Evolutionary conservation across 1,140 invertebrate species (phyloP), one percentile per base, ranked within the genome.

Genomic region (Rhyacophila brunnea): DNA sequence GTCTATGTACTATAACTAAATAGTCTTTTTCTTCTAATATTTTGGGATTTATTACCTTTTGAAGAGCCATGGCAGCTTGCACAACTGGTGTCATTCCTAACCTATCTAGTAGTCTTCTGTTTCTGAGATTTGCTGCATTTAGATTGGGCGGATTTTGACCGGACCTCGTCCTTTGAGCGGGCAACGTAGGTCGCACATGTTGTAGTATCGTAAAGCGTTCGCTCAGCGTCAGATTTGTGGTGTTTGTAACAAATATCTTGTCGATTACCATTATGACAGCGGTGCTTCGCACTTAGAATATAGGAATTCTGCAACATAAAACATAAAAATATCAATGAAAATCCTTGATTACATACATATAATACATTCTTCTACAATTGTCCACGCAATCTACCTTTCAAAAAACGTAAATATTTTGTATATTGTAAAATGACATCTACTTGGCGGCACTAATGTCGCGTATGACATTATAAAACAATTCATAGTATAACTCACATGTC

Each of bases 161-260:
- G 13, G 34, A 9, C 50, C 52, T 19, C 18, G 40, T 34, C 28
- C 58, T 53, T 11, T 44, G 58, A 3, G 42, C 40, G 7, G 49
- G 42, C 19, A 35, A 15, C 1, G 44, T 18, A 0, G 53, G 57
- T 20, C 58, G 40, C 18, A 64, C 50, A 23, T 28, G 57, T 34
- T 64, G 62, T 11, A 64, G 35, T 28, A 60, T 60, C 5, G 62
- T 64, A 34, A 65, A 65, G 13, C 63, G 47, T n/a, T 65, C 63
- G 32, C 59, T 62, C 20, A 65, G 20, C 11, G 54, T 38, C 44
- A 61, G 42, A 11, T 50, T 50, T 11, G 63, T 65, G n/a, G 59
- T 19, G 13, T 58, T 54, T 6, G 40, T 65, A 9, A 58, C 63
- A 43, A 57, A 65, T 49, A 65, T 65, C 42, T 56, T 65, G 28